Evolutionary conservation across 1,140 invertebrate species (phyloP), one percentile per base, ranked within the genome.

Genomic region (Drosophila sechellia): DNA sequence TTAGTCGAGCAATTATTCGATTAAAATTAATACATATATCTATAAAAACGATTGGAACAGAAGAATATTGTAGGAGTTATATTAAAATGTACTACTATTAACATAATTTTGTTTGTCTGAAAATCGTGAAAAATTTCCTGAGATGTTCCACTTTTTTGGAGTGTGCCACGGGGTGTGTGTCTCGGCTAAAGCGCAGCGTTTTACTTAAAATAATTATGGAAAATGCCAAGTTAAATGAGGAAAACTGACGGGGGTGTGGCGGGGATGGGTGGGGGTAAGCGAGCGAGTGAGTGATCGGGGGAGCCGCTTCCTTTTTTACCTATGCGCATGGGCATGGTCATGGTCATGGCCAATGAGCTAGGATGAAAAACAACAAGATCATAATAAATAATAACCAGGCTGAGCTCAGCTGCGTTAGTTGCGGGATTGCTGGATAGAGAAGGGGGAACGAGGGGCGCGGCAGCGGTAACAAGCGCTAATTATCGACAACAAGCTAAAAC

Each of bases 401-500:
- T 57, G 61, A 52, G 35, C 59, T 61, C 70, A 63, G 49, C 39
- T 74, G 71, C 70, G 57, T 73, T 46, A 71, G 68, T 37, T 20
- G 50, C 37, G 49, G 39, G 42, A 31, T 31, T 35, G 11, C 20
- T 42, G 4, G 31, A 5, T 0, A 5, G 22, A 27, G 37, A 43
- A 37, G 20, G 31, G 5, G 39, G 15, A 12, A 35, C n/a, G 40
- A 50, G 81, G 49, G 57, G 78, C 61, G 71, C 61, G 65, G 81
- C 65, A 35, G 66, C 66, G 83, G 81, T 86, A 86, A 86, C 83
- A 86, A 86, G 81, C 81, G 81, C 81, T 86, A 86, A 86, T 86
- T 86, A 86, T 86, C 83, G 81, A 86, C 81, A 86, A 86, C 81
- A 86, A 86, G 81, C 81, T 86, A 83, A 86, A 86, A 87, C 81